Conservation (phyloP, 2,113 vertebrate genomes). For the Charina bottae region DNA sequence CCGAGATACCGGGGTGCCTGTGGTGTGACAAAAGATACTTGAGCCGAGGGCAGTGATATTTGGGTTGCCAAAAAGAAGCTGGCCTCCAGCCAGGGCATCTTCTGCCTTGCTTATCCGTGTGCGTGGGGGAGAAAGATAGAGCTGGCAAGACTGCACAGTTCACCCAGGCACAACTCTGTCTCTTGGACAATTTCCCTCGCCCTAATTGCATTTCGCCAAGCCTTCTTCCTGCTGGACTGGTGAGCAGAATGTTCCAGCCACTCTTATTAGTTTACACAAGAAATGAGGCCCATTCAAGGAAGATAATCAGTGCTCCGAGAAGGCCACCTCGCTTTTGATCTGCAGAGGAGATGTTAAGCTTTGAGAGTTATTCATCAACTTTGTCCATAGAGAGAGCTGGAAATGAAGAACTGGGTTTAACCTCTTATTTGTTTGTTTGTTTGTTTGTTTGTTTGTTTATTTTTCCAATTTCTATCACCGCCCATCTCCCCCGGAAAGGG, state of each 20-base stretch:
- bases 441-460: too few relatives aligned
- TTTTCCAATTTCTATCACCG: too few relatives aligned
- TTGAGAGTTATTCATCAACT: constrained; percentile 67
- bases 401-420: constrained; percentile 57
- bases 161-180: neutral
- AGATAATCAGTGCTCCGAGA: constrained; percentile 62
- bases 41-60: neutral
- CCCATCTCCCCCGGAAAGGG: too few relatives aligned
- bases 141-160: neutral
- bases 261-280: constrained; percentile 69
- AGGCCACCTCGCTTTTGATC: constrained; percentile 62
- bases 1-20: neutral
- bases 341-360: constrained; percentile 58
- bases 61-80: neutral
- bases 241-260: constrained; percentile 29
- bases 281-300: constrained; percentile 67
- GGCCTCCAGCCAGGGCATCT: neutral
- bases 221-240: constrained; percentile 55
- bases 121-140: neutral
- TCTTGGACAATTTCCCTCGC: constrained; percentile 48
- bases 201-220: constrained; percentile 63
- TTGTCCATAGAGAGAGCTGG: constrained; percentile 59
- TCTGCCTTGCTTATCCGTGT: neutral
- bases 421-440: too few relatives aligned
- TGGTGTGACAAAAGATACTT: neutral